A percentile compares a stretch with the other conserved stretches of the same genome.
phyloP scores from a whole-genome alignment of 2,888 invertebrate genomes.

The Cosmopolites sordidus region DNA sequence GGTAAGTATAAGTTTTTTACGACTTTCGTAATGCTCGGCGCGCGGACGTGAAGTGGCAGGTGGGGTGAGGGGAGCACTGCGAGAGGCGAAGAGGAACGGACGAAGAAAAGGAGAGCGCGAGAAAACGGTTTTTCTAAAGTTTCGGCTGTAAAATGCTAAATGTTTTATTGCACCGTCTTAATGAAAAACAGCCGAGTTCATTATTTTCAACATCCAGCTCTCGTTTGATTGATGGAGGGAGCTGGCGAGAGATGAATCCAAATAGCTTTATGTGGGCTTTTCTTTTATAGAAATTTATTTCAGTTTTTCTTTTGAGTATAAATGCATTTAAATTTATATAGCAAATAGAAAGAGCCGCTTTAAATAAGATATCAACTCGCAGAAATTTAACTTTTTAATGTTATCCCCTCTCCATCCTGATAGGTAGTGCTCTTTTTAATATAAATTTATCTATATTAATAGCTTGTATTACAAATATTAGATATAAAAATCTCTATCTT shows the following conservation, averaged over 20 bases:
- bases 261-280: background rate
- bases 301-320: no score
- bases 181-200: background rate
- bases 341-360: no score
- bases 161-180: constrained; percentile 7
- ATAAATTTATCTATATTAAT: no score
- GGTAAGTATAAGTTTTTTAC: constrained; percentile 14
- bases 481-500: no score
- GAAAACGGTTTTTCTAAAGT: constrained; percentile 4
- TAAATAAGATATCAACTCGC: no score
- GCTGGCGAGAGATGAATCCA: background rate
- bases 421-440: no score
- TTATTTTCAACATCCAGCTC: background rate
- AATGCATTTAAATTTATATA: no score
- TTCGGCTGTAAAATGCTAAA: constrained; percentile 11
- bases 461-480: no score
- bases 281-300: no score
- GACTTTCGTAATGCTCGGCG: constrained; percentile 4
- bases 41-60: background rate
- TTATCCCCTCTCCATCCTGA: no score
- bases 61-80: background rate
- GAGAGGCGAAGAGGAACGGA: background rate
- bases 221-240: background rate
- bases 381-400: no score
- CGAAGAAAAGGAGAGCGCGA: background rate